Evolutionary conservation across 2,888 invertebrate genomes (phyloP), one percentile per base, ranked within the genome.

Genomic region (Parochlus steinenii): DNA sequence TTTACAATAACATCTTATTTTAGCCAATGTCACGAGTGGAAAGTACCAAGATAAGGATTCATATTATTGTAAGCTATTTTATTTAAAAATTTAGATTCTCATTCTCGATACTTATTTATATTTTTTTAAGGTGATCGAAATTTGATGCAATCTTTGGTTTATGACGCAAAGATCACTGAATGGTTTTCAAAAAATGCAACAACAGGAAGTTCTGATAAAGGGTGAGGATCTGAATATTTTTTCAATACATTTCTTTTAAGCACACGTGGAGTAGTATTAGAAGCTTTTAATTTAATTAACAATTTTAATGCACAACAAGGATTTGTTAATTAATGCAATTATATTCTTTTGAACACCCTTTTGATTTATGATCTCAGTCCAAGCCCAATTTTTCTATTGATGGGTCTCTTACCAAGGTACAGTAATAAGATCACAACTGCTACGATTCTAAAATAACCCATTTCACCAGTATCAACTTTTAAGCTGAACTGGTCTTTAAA

Each of bases 371-470:
- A n/a, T n/a, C n/a, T n/a, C n/a, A 72, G 69, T 66, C 57, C 59
- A 60, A 77, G 77, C 66, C 83, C 85, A 63, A 82, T 87, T 69
- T 82, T 82, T 63, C 81, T 79, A 70, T 77, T 86, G 77, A 85
- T 86, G 73, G 80, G 82, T 69, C 74, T 82, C 60, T 68, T 86
- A 67, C 78, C 86, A 74, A 87, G 87, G 87, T 87, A 87, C 75
- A 67, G 73, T 74, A 63, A 44, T 31, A 15, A 29, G 25, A 14
- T 28, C 11, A 32, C 14, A n/a, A n/a, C n/a, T n/a, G n/a, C 10
- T 29, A 17, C n/a, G n/a, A n/a, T n/a, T n/a, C n/a, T n/a, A n/a
- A n/a, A n/a, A n/a, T n/a, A n/a, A n/a, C n/a, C n/a, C n/a, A n/a
- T n/a, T n/a, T n/a, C n/a, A n/a, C 11, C 11, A 22, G 22, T 7